Evolutionary conservation across 2,888 invertebrate genomes (phyloP).

Genomic region (Camponotus fellah): DNA sequence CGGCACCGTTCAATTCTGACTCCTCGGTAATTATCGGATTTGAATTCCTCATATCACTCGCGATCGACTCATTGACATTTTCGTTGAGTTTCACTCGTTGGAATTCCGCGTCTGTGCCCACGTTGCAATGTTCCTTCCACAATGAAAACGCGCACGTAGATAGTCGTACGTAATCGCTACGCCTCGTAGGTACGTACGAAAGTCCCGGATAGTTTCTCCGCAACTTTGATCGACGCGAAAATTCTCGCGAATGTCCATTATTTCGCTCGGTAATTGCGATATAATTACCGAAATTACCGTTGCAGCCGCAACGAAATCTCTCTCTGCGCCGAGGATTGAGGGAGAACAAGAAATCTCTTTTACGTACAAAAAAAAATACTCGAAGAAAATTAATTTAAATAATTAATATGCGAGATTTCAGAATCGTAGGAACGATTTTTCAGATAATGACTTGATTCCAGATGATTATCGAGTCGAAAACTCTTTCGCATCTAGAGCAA

Average conservation of each 20-base stretch:
- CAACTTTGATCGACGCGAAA: slow-evolving; percentile 39
- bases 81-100: slow-evolving; percentile 70
- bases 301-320: neutral
- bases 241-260: slow-evolving; percentile 11
- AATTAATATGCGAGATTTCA: neutral
- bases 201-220: slow-evolving; percentile 49
- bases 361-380: neutral
- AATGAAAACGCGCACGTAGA: slow-evolving; percentile 65
- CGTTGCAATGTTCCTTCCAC: slow-evolving; percentile 62
- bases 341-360: neutral
- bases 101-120: slow-evolving; percentile 70
- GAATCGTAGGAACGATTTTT: neutral
- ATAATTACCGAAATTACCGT: neutral
- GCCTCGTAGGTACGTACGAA: slow-evolving; percentile 40
- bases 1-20: slow-evolving; percentile 8
- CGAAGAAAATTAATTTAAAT: neutral
- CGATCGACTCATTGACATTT: slow-evolving; percentile 74
- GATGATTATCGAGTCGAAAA: neutral
- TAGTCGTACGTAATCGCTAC: slow-evolving; percentile 50
- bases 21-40: slow-evolving; percentile 58
- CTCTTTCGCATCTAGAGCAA: neutral
- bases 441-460: neutral
- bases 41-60: slow-evolving; percentile 60
- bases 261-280: neutral
- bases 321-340: neutral